Conservation (phyloP, 2,113 vertebrate genomes). For the Leucoraja erinaceus region DNA sequence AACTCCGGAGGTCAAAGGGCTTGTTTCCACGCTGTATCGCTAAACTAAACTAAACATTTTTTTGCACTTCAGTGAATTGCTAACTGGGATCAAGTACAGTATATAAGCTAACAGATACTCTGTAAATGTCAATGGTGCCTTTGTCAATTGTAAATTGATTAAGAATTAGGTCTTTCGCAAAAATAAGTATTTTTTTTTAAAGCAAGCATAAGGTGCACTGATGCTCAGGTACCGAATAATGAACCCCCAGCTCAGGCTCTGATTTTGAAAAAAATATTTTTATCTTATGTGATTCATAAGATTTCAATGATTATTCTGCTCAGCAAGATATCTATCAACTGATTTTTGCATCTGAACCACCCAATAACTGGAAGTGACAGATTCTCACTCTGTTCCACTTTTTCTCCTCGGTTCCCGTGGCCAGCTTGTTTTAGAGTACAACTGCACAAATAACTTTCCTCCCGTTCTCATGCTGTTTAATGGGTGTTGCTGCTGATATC, state of each 20-base stretch:
- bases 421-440: background rate
- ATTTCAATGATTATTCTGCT: background rate
- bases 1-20: no score
- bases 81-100: background rate
- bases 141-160: background rate
- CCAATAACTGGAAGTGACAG: background rate
- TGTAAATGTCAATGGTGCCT: no score
- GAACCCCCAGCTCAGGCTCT: background rate
- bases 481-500: constrained; percentile 11
- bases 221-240: background rate
- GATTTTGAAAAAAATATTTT: background rate
- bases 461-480: background rate
- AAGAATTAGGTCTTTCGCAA: background rate
- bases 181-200: background rate
- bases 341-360: background rate
- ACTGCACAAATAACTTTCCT: background rate
- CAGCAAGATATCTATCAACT: background rate
- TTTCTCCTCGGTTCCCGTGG: background rate
- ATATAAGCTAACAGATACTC: background rate
- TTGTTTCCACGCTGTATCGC: no score
- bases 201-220: background rate
- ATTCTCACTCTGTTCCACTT: background rate
- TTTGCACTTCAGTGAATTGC: background rate
- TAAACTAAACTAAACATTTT: background rate
- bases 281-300: background rate